Percentiles rank a stretch among this genome's conserved stretches.
Evolutionary conservation across 2,888 invertebrate species (phyloP).

Genomic region (Melinaea menophilus): DNA sequence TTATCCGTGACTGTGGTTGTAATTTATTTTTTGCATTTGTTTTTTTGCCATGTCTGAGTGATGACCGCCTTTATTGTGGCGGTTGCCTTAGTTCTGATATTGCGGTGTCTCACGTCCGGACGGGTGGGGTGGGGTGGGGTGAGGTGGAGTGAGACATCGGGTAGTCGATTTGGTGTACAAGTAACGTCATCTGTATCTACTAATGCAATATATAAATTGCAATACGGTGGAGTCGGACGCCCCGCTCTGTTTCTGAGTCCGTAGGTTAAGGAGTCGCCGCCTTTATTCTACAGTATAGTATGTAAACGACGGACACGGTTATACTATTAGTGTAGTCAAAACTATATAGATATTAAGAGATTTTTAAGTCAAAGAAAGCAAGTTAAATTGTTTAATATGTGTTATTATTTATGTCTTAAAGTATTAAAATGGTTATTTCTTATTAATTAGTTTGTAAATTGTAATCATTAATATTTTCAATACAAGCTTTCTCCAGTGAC

Average conservation of each 20-base stretch:
- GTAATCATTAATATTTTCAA: constrained; percentile 62
- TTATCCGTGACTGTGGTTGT: constrained; percentile 30
- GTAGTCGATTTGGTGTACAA: background rate
- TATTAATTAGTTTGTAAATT: constrained; percentile 78
- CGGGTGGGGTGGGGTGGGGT: too few relatives aligned
- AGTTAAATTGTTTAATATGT: constrained; percentile 78
- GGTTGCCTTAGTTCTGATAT: too few relatives aligned
- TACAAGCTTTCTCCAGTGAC: constrained; percentile 51
- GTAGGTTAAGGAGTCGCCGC: constrained; percentile 74
- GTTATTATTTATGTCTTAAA: constrained; percentile 79
- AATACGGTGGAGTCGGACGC: constrained; percentile 25
- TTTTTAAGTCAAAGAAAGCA: constrained; percentile 77
- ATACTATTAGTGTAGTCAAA: constrained; percentile 76
- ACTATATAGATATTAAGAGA: constrained; percentile 68
- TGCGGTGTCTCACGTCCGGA: too few relatives aligned
- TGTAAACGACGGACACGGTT: constrained; percentile 72
- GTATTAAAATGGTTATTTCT: constrained; percentile 79
- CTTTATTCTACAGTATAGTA: constrained; percentile 75
- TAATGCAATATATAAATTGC: constrained; percentile 6
- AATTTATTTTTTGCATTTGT: constrained; percentile 39
- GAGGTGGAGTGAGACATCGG: too few relatives aligned
- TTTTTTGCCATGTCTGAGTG: background rate
- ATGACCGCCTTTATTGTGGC: too few relatives aligned
- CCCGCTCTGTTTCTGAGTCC: constrained; percentile 74
- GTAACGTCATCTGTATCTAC: background rate